Base-by-base conservation (phyloP, 1,140 invertebrate species). In the Hylyphantes graminicola region DNA sequence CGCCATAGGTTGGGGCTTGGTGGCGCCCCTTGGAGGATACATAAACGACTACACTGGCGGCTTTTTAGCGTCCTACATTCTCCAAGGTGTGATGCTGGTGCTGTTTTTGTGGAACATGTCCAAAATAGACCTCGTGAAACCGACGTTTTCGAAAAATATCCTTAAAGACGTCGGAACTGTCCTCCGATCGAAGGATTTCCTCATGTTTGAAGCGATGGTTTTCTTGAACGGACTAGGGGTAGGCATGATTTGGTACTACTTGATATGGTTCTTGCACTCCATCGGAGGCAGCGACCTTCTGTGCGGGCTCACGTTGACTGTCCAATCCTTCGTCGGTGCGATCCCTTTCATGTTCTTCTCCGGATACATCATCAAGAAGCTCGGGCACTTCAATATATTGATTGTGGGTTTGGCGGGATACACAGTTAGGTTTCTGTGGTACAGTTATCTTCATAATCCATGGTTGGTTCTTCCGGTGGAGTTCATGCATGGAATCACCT, bases 401-500 rank as follows among this genome's bases (percentile, higher is more conserved):
- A 64, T n/a, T 35, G 9, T 63, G 5, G 55, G 15, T 5, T 90
- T 97, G 15, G 90, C 94, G 54, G 93, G 92, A 0, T 94, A 94
- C 87, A 93, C 93, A 68, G 87, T 93, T 2, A 92, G 96, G 68
- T 96, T 96, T 87, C 91, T 96, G 77, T 89, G 94, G 2, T 97
- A 97, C 89, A 96, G 96, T 7, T 89, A 94, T 54, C n/a, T 86
- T 15, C 90, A 90, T 0, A 94, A 96, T 89, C 93, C 94, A 0
- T 97, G 96, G 95, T 64, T 54, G 17, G 92, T 94, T 75, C 90
- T 98, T 76, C 93, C 95, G 3, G 92, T 97, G 48, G 96, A 98
- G 90, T 88, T 96, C 76, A 90, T 95, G 10, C 95, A 97, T 90
- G 95, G 96, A n/a, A 90, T 96, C 10, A 96, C 96, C 0, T 95